Conservation (phyloP, 30 jellyfish, hydroid and myxozoan genomes). For the Turritopsis rubra region DNA sequence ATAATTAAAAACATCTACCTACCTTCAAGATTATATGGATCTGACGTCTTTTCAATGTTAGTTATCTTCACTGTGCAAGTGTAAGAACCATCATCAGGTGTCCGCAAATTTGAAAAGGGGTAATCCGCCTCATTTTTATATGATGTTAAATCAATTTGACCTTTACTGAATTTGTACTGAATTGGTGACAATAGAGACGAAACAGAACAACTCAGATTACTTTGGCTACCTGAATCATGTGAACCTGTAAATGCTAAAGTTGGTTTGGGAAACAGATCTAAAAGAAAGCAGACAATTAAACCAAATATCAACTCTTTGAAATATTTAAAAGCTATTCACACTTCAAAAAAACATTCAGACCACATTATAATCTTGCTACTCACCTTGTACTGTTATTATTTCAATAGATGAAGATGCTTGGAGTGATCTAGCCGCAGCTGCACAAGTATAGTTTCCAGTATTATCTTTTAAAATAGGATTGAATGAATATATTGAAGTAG, state of each 20-base stretch:
- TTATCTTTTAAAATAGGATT: background rate
- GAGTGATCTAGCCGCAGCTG: background rate
- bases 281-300: background rate
- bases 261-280: conserved; percentile 3
- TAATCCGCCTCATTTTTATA: background rate
- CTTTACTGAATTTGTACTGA: background rate
- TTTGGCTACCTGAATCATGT: background rate
- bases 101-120: background rate
- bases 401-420: background rate
- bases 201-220: background rate
- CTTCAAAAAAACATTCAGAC: no score
- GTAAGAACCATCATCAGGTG: background rate
- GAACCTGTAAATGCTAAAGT: background rate
- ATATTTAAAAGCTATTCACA: background rate
- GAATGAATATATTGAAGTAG: background rate
- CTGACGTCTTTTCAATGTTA: background rate
- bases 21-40: background rate
- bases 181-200: background rate
- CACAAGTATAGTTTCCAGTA: background rate
- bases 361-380: background rate
- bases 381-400: background rate
- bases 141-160: background rate
- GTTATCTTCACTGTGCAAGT: background rate
- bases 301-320: background rate
- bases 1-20: no score